phyloP scores from a whole-genome alignment of 2,113 vertebrate genomes.

The Centrocercus urophasianus region DNA sequence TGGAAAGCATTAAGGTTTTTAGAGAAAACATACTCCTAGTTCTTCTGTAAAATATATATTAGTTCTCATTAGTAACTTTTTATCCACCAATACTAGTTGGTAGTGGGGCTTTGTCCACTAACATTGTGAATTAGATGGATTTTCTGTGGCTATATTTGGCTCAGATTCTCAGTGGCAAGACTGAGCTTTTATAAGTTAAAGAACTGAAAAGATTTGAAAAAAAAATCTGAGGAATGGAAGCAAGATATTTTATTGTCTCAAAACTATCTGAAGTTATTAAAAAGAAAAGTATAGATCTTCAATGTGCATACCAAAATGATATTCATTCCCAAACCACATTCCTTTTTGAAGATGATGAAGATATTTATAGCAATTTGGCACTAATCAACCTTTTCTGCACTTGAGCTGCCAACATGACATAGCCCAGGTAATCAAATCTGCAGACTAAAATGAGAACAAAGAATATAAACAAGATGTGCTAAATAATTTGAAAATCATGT shows the following conservation, averaged over 20 bases:
- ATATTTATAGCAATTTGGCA: not conserved
- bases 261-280: not conserved
- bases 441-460: not conserved
- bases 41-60: not conserved
- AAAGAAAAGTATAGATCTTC: not conserved
- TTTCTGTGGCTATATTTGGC: not conserved
- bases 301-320: accelerated
- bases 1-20: not conserved
- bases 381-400: not conserved
- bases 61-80: not conserved
- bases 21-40: not conserved
- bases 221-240: not conserved
- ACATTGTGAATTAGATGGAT: not conserved
- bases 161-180: not conserved
- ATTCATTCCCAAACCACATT: not conserved
- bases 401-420: not conserved
- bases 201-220: not conserved
- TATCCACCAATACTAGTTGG: not conserved
- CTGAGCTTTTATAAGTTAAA: not conserved
- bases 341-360: not conserved
- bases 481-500: not conserved
- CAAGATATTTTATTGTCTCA: not conserved
- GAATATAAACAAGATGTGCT: not conserved
- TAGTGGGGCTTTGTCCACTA: not conserved
- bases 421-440: not conserved